phyloP scores from a whole-genome alignment of 1,140 invertebrate species.

The Drosophila santomea region DNA sequence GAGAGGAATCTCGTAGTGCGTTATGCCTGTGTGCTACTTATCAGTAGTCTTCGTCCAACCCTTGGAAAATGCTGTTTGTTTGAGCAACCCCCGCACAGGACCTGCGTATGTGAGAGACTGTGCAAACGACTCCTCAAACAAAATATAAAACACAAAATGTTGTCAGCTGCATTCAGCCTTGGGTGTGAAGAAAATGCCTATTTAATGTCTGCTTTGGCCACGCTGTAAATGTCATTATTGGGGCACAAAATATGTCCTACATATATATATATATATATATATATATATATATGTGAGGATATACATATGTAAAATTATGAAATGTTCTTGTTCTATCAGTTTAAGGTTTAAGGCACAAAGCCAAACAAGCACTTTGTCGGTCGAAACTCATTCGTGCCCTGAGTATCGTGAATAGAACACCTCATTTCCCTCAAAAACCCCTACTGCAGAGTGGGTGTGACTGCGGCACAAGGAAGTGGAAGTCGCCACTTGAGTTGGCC shows the following conservation, averaged over 20 bases:
- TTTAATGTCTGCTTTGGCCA: background rate
- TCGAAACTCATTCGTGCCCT: too few species aligned
- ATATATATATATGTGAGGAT: too few species aligned
- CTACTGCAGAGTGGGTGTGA: slow-evolving; percentile 15
- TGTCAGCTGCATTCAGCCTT: slow-evolving; percentile 65
- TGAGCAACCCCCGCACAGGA: slow-evolving; percentile 23
- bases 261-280: too few species aligned
- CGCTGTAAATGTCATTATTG: slow-evolving; percentile 7
- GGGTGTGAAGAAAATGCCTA: slow-evolving; percentile 44
- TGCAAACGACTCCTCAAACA: slow-evolving; percentile 10
- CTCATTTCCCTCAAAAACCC: slow-evolving; percentile 4
- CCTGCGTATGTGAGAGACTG: slow-evolving; percentile 6
- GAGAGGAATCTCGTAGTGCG: slow-evolving; percentile 41
- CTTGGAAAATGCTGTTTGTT: slow-evolving; percentile 9
- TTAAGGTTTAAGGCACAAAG: too few species aligned
- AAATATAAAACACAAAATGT: slow-evolving; percentile 52
- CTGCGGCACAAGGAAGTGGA: slow-evolving; percentile 44
- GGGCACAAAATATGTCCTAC: background rate
- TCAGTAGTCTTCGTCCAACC: slow-evolving; percentile 39
- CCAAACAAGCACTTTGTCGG: too few species aligned
- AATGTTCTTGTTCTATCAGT: too few species aligned
- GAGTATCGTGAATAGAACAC: slow-evolving; percentile 3
- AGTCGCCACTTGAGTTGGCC: slow-evolving; percentile 63
- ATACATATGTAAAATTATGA: background rate
- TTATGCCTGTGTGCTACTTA: slow-evolving; percentile 52